Percentiles rank a stretch among this genome's conserved stretches.
Evolutionary conservation across 1,140 invertebrate genomes (phyloP).

Genomic region (Trichonephila clavipes): DNA sequence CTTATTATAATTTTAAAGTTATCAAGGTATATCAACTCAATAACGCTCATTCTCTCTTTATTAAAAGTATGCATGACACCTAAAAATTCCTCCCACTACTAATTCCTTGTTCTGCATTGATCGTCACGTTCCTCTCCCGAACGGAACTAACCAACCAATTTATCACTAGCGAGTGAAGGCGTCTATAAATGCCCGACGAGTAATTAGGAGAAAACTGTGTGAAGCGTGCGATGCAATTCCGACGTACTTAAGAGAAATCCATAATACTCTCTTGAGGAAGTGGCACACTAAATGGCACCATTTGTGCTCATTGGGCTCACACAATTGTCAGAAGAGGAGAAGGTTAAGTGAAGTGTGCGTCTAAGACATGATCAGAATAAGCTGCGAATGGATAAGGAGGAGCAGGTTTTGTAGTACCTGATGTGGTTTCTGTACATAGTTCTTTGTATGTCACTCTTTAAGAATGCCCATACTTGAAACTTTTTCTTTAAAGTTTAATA

Average conservation of each 20-base stretch:
- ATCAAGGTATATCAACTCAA: background rate
- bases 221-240: constrained; percentile 16
- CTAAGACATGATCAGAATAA: no score
- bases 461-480: no score
- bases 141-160: constrained; percentile 19
- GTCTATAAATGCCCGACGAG: constrained; percentile 7
- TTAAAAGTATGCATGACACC: background rate
- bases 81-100: background rate
- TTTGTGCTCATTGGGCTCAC: constrained; percentile 26
- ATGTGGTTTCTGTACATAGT: no score
- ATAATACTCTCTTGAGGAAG: background rate
- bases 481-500: no score
- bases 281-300: constrained; percentile 32
- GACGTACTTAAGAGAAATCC: constrained; percentile 13
- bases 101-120: background rate
- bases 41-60: background rate
- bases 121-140: constrained; percentile 4
- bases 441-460: no score
- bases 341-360: background rate
- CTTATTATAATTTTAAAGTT: no score
- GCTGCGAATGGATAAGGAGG: no score
- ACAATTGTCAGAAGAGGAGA: background rate
- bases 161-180: background rate
- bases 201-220: constrained; percentile 15
- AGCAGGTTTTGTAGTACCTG: no score